phyloP scores from a whole-genome alignment of 2,113 vertebrate species.

The Ifrita kowaldi region DNA sequence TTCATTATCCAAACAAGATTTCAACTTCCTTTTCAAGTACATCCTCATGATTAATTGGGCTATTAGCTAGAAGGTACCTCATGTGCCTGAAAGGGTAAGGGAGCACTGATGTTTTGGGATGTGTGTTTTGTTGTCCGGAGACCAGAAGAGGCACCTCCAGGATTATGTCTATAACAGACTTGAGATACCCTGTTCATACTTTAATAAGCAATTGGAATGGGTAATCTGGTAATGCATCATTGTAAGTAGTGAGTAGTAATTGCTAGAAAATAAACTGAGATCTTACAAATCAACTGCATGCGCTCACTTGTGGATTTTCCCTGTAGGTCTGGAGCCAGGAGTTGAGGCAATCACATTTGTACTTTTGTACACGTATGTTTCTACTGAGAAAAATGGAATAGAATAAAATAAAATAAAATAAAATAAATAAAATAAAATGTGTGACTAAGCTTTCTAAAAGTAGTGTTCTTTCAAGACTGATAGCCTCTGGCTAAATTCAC shows the following conservation, averaged over 20 bases:
- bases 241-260: constrained; percentile 3
- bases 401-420: neutral
- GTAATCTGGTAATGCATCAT: neutral
- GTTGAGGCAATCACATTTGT: neutral
- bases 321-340: neutral
- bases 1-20: constrained; percentile 61
- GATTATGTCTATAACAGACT: neutral
- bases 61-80: constrained; percentile 61
- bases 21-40: constrained; percentile 50
- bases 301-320: neutral
- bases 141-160: constrained; percentile 10
- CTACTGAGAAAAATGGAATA: neutral
- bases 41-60: constrained; percentile 63
- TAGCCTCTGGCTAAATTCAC: neutral
- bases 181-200: neutral
- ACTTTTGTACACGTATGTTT: neutral
- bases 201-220: constrained; percentile 23
- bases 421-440: neutral
- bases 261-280: constrained; percentile 32
- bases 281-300: neutral
- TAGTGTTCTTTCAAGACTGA: neutral
- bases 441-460: neutral
- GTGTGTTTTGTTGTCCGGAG: constrained; percentile 9
- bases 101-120: constrained; percentile 20
- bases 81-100: constrained; percentile 21